These are phyloP conservation scores for Pteropus rufus DNA, from an alignment of 2,797 vertebrate species.

Conservation along the genomic window DNA sequence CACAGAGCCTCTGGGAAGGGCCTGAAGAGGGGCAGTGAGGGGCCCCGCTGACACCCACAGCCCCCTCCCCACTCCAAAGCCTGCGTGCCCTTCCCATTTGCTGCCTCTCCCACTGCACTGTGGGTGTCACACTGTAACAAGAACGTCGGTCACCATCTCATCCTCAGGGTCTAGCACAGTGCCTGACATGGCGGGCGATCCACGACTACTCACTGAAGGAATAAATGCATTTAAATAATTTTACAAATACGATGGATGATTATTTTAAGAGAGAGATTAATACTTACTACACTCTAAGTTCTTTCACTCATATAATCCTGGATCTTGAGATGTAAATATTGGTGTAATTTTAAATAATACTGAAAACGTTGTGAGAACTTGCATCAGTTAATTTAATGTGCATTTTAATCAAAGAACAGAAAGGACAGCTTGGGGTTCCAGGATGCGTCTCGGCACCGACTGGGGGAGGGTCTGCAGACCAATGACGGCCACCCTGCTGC, in stretches of 20 bases:
- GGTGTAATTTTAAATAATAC: neutral
- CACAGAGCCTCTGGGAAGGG: neutral
- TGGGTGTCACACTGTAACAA: too few species aligned
- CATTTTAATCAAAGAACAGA: neutral
- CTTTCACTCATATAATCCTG: neutral
- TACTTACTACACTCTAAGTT: neutral
- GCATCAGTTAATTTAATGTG: neutral
- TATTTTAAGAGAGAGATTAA: neutral
- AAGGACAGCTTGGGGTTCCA: neutral
- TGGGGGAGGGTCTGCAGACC: too few species aligned
- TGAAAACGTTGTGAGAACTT: neutral
- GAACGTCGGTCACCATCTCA: rapidly evolving
- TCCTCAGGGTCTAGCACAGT: neutral
- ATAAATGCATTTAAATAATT: neutral
- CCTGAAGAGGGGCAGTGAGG: too few species aligned
- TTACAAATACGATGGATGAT: neutral
- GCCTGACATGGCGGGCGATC: neutral
- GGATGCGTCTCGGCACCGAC: neutral
- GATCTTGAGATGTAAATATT: neutral
- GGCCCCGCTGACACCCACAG: neutral
- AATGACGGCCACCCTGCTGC: neutral
- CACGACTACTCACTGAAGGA: neutral
- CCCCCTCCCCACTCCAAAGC: neutral
- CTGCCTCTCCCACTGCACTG: neutral
- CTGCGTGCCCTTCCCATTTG: neutral